Evolutionary conservation across 2,888 invertebrate genomes (phyloP).

Genomic region (Agonopterix arenella): DNA sequence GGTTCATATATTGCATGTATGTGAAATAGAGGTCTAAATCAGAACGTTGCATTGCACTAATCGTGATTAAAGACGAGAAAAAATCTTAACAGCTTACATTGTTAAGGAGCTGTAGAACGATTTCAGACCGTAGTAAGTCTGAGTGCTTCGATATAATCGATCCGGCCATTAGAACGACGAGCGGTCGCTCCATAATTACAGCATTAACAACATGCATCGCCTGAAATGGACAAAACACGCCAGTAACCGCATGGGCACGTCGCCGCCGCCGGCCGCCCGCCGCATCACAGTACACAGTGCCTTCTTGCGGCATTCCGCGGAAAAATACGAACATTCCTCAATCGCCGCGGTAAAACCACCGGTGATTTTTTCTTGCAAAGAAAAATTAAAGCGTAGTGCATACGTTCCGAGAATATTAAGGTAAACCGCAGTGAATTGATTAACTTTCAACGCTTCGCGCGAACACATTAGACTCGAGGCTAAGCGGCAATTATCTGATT

Average conservation of each 20-base stretch:
- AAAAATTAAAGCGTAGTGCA: constrained; percentile 19
- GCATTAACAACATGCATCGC: constrained; percentile 43
- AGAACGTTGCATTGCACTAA: too few species aligned
- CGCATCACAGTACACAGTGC: constrained; percentile 15
- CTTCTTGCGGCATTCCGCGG: constrained; percentile 26
- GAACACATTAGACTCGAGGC: constrained; percentile 15
- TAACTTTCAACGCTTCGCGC: constrained; percentile 28
- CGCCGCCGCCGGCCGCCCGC: constrained; percentile 21
- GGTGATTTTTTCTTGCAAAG: constrained; percentile 23
- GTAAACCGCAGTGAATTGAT: constrained; percentile 31
- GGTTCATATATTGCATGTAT: not conserved
- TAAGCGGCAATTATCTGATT: constrained; percentile 11
- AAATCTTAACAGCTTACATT: too few species aligned
- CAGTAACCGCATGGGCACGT: constrained; percentile 24
- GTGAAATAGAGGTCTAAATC: not conserved
- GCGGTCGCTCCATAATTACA: constrained; percentile 42
- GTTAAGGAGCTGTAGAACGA: too few species aligned
- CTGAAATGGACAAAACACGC: constrained; percentile 55
- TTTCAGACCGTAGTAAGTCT: too few species aligned
- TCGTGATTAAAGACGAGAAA: too few species aligned
- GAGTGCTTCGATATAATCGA: constrained; percentile 29
- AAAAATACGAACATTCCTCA: constrained; percentile 35
- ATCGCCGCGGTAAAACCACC: constrained; percentile 24
- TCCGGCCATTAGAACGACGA: constrained; percentile 37
- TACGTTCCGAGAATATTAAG: constrained; percentile 34